Evolutionary conservation across 2,888 invertebrate species (phyloP).

Genomic region (Thera obeliscata): DNA sequence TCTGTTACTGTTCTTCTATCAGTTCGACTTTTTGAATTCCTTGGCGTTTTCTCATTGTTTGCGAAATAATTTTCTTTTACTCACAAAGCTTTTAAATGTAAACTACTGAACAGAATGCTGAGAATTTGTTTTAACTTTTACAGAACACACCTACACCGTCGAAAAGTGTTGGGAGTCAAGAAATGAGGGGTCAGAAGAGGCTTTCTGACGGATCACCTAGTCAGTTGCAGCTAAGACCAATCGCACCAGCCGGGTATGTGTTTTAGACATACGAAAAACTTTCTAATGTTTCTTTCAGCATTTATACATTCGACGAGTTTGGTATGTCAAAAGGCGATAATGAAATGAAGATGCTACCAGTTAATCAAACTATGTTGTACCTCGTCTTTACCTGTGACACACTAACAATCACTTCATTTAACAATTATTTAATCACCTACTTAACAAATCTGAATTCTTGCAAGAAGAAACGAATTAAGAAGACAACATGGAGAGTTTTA

Average conservation of each 20-base stretch:
- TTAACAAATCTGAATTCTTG: neutral
- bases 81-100: constrained; percentile 21
- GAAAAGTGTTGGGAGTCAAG: constrained; percentile 65
- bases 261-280: neutral
- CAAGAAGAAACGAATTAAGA: constrained; percentile 1
- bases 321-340: neutral
- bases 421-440: neutral
- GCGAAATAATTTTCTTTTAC: constrained; percentile 25
- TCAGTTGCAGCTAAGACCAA: constrained; percentile 74
- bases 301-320: neutral
- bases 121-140: constrained; percentile 40
- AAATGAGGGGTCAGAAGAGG: constrained; percentile 73
- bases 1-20: constrained; percentile 3
- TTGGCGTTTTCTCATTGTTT: constrained; percentile 7
- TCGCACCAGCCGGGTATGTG: constrained; percentile 80
- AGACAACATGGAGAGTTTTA: too few relatives aligned
- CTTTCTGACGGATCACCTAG: constrained; percentile 77
- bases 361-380: too few relatives aligned
- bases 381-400: too few relatives aligned
- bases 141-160: constrained; percentile 68
- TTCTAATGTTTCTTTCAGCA: constrained; percentile 6
- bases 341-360: neutral
- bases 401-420: too few relatives aligned
- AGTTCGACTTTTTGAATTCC: constrained; percentile 16
- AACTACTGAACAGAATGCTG: neutral